Evolutionary conservation across 2,888 invertebrate species (phyloP).

Genomic region (Melolontha melolontha): DNA sequence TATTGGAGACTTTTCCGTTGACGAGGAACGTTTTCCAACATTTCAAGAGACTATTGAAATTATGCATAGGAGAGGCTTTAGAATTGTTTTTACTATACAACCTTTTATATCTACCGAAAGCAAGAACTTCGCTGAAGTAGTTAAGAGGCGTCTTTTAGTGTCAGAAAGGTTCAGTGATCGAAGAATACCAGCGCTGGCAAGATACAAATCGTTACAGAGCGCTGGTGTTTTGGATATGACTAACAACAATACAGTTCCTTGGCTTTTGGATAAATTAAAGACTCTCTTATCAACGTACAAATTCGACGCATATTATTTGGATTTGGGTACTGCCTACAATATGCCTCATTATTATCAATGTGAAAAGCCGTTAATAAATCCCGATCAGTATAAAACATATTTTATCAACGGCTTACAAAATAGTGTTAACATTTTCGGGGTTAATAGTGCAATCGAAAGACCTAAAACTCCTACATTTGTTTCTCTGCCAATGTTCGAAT

Average conservation of each 20-base stretch:
- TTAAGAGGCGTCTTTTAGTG: slow-evolving; percentile 79
- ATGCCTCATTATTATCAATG: slow-evolving; percentile 89
- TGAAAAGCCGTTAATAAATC: slow-evolving; percentile 78
- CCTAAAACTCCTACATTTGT: slow-evolving; percentile 90
- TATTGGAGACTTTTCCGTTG: slow-evolving; percentile 89
- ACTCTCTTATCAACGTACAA: slow-evolving; percentile 78
- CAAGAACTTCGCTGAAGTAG: slow-evolving; percentile 82
- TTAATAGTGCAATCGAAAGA: slow-evolving; percentile 84
- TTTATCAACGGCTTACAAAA: slow-evolving; percentile 76
- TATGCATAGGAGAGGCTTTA: slow-evolving; percentile 85
- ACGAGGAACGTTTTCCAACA: slow-evolving; percentile 80
- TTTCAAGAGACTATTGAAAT: slow-evolving; percentile 83
- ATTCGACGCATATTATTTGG: slow-evolving; percentile 88
- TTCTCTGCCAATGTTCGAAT: slow-evolving; percentile 85
- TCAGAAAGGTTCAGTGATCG: slow-evolving; percentile 84
- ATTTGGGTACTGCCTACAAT: slow-evolving; percentile 84
- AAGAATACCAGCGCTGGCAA: slow-evolving; percentile 84
- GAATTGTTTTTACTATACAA: slow-evolving; percentile 89
- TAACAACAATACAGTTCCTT: slow-evolving; percentile 82
- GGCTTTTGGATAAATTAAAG: slow-evolving; percentile 82
- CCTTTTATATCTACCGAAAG: slow-evolving; percentile 92
- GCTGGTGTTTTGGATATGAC: slow-evolving; percentile 90
- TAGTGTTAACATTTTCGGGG: slow-evolving; percentile 78
- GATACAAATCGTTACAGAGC: slow-evolving; percentile 84
- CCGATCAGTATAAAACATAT: slow-evolving; percentile 84